Evolutionary conservation across 1,140 invertebrate species (phyloP).

Genomic region (Pissodes strobi): DNA sequence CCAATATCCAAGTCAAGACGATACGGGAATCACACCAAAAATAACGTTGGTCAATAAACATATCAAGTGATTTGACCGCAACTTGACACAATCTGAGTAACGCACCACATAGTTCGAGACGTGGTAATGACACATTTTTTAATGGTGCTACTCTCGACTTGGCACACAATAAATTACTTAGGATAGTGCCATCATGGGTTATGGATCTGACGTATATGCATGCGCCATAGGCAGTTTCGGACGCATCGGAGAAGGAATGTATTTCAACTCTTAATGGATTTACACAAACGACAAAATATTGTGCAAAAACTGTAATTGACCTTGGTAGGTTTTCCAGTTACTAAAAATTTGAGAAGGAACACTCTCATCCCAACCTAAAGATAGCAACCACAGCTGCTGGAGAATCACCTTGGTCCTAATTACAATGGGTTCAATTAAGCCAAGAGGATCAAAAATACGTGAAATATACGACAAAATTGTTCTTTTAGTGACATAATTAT

Average conservation of each 20-base stretch:
- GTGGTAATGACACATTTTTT: constrained; percentile 8
- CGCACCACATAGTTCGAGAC: constrained; percentile 1
- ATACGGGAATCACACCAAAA: constrained; percentile 14
- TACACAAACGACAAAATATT: neutral
- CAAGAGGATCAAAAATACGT: constrained; percentile 40
- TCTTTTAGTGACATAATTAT: constrained; percentile 18
- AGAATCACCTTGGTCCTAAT: constrained; percentile 48
- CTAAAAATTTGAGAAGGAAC: too few relatives aligned
- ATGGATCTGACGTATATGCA: too few relatives aligned
- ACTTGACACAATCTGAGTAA: constrained; percentile 6
- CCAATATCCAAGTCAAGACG: neutral
- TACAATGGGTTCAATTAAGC: constrained; percentile 43
- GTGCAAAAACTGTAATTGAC: neutral
- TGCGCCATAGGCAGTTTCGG: neutral
- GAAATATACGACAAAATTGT: constrained; percentile 34
- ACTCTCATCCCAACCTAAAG: constrained; percentile 49
- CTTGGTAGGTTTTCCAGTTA: too few relatives aligned
- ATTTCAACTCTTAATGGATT: neutral
- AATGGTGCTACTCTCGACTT: neutral
- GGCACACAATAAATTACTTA: neutral
- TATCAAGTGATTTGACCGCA: neutral
- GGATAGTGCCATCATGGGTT: neutral
- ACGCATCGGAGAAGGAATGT: neutral
- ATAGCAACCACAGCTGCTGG: constrained; percentile 49
- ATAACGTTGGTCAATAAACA: neutral